Evolutionary conservation across 2,113 vertebrate genomes (phyloP).

Genomic region (Pycnonotus jocosus): DNA sequence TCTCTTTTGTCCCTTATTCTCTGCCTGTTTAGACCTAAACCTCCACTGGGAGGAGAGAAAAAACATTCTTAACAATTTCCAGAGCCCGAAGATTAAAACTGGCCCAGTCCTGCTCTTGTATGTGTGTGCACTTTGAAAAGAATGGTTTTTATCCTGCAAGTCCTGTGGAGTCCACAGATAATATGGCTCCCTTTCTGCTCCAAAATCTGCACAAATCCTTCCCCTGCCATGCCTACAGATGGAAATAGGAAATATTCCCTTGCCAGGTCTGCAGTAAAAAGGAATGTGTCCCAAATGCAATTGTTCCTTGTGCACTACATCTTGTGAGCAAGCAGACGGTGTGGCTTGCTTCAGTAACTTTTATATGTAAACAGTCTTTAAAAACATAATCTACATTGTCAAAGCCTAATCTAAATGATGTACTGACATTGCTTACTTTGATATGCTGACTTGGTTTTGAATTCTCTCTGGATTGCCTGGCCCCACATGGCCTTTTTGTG

Average conservation of each 20-base stretch:
- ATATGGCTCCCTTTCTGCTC: neutral
- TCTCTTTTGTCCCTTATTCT: neutral
- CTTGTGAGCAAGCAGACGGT: conserved; percentile 29
- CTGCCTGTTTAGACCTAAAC: neutral
- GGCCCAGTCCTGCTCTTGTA: neutral
- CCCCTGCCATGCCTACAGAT: neutral
- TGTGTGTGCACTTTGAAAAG: neutral
- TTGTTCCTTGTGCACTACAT: neutral
- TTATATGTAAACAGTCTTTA: conserved; percentile 53
- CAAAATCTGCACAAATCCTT: neutral
- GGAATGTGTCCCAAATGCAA: neutral
- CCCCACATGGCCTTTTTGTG: conserved; percentile 29
- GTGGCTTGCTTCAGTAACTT: conserved; percentile 37
- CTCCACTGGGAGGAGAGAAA: neutral
- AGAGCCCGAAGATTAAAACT: neutral
- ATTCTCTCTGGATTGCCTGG: conserved; percentile 30
- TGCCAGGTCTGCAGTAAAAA: neutral
- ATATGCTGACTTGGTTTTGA: conserved; percentile 40
- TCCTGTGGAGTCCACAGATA: neutral
- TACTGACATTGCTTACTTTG: conserved; percentile 32
- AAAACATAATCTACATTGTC: conserved; percentile 39
- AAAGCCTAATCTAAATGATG: conserved; percentile 48
- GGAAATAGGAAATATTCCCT: neutral
- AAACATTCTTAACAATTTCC: neutral
- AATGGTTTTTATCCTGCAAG: neutral